These are phyloP conservation scores for Aspidiotus rigidus DNA, from an alignment of 2,888 invertebrate species.

Conservation along the genomic window DNA sequence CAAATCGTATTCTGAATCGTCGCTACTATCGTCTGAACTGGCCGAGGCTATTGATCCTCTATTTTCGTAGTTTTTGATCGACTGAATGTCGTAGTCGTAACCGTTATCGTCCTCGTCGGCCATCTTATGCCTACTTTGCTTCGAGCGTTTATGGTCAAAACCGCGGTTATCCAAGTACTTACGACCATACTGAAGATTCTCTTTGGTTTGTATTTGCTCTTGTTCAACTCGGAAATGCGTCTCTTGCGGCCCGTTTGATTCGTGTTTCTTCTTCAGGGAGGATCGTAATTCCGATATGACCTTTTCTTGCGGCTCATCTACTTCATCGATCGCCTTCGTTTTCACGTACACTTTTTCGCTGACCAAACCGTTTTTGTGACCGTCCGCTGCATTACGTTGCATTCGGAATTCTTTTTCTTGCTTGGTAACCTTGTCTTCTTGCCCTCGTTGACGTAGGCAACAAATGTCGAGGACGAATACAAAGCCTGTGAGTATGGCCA, in stretches of 20 bases:
- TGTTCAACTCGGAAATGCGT: conserved; percentile 10
- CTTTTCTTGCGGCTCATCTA: conserved; percentile 1
- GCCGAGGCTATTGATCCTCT: neutral
- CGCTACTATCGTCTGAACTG: neutral
- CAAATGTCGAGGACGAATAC: conserved; percentile 46
- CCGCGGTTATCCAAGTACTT: conserved; percentile 28
- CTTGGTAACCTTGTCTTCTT: conserved; percentile 12
- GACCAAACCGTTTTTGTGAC: neutral
- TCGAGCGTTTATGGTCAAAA: conserved; percentile 13
- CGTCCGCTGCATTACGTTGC: conserved; percentile 9
- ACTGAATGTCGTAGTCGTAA: conserved; percentile 30
- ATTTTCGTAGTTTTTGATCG: conserved; percentile 24
- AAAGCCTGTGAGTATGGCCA: conserved; percentile 57
- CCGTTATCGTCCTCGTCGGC: conserved; percentile 24
- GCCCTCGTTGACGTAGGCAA: conserved; percentile 11
- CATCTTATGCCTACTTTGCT: neutral
- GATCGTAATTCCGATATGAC: conserved; percentile 35
- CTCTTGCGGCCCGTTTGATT: conserved; percentile 17
- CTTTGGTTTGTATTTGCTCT: conserved; percentile 13
- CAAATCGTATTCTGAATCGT: neutral
- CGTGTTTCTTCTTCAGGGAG: conserved; percentile 35
- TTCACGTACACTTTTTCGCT: conserved; percentile 19
- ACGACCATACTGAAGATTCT: conserved; percentile 25
- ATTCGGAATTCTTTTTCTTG: conserved; percentile 32
- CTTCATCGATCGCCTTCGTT: conserved; percentile 8